Evolutionary conservation across 1,140 invertebrate species (phyloP).

Genomic region (Calliphora vicina): DNA sequence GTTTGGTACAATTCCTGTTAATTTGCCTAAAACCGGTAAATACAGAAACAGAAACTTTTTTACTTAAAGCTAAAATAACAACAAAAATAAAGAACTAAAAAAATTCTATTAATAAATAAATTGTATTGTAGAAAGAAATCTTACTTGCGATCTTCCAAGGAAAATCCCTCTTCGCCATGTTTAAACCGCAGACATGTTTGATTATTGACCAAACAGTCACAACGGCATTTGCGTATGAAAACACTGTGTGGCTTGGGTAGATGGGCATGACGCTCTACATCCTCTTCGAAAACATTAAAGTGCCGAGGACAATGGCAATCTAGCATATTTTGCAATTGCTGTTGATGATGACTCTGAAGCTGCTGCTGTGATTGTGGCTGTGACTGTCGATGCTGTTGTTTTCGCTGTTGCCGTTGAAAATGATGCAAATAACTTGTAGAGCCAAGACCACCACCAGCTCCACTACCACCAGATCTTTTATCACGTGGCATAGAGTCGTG

Average conservation of each 20-base stretch:
- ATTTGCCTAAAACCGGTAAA: too few relatives aligned
- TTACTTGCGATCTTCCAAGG: slow-evolving; percentile 54
- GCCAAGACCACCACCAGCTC: slow-evolving; percentile 26
- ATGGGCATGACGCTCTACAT: slow-evolving; percentile 20
- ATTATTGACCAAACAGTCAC: slow-evolving; percentile 54
- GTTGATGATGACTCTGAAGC: background rate
- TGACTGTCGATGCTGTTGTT: background rate
- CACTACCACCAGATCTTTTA: slow-evolving; percentile 43
- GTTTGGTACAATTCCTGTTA: too few relatives aligned
- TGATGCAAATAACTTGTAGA: slow-evolving; percentile 3
- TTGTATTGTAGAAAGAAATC: background rate
- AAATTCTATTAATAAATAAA: too few relatives aligned
- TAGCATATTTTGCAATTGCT: slow-evolving; percentile 17
- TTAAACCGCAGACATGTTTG: slow-evolving; percentile 53
- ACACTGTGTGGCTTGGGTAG: slow-evolving; percentile 12
- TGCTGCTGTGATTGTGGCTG: background rate
- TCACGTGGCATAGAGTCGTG: slow-evolving; percentile 40
- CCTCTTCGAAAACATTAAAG: slow-evolving; percentile 49
- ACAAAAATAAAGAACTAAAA: too few relatives aligned
- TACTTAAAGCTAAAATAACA: too few relatives aligned
- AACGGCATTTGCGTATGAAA: slow-evolving; percentile 45
- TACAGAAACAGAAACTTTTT: too few relatives aligned
- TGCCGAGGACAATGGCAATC: slow-evolving; percentile 52
- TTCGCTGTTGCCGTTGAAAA: background rate
- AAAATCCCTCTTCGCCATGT: slow-evolving; percentile 56